Percentiles rank a stretch among this genome's conserved stretches.
Conservation (phyloP, 2,113 vertebrate species). For the Malurus cyaneus region DNA sequence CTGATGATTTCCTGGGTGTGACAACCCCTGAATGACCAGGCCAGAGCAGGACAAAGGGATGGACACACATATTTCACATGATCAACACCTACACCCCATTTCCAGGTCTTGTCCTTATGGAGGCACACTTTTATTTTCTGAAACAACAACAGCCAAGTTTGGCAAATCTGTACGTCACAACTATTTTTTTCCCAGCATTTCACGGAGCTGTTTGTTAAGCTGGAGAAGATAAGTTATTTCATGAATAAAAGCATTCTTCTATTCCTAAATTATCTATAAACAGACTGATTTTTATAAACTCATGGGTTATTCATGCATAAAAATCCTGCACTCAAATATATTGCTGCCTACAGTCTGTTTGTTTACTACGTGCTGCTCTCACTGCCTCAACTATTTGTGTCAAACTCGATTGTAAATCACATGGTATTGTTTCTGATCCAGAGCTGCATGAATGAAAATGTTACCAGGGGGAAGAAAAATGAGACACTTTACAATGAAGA, state of each 20-base stretch:
- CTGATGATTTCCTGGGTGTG: background rate
- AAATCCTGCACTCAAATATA: conserved; percentile 35
- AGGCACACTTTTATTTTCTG: background rate
- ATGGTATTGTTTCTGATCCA: conserved; percentile 14
- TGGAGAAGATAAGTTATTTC: background rate
- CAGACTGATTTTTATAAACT: conserved; percentile 33
- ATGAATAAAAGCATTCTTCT: conserved; percentile 6
- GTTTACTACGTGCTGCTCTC: conserved; percentile 51
- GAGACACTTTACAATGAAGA: background rate
- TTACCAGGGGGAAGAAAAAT: background rate
- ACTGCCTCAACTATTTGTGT: conserved; percentile 28
- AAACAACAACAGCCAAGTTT: background rate
- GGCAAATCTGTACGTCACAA: background rate
- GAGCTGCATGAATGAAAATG: conserved; percentile 14
- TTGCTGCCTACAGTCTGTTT: conserved; percentile 50
- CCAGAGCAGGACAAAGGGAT: background rate
- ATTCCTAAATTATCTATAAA: conserved; percentile 24
- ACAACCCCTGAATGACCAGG: background rate
- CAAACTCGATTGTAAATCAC: conserved; percentile 5
- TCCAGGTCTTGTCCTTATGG: background rate
- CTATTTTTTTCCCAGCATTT: background rate
- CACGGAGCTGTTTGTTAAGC: background rate
- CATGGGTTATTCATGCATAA: conserved; percentile 46
- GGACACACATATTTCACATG: background rate
- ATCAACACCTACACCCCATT: background rate